Evolutionary conservation across 2,888 invertebrate species (phyloP).

Genomic region (Tortrix viridana): DNA sequence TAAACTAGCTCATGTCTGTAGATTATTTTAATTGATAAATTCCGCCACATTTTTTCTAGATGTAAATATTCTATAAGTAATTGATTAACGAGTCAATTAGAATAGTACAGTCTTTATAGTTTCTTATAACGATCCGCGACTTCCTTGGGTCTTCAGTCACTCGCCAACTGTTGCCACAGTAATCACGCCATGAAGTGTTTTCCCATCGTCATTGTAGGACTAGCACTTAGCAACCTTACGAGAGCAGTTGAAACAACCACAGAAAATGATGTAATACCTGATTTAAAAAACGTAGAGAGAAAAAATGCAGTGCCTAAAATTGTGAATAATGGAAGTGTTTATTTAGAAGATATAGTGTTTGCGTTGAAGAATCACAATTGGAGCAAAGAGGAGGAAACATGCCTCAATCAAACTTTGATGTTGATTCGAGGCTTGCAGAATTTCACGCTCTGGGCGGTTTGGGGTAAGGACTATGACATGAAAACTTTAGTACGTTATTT

Average conservation of each 20-base stretch:
- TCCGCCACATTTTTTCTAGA: no score
- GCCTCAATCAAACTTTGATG: conserved; percentile 63
- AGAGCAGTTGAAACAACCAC: conserved; percentile 39
- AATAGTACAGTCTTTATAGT: neutral
- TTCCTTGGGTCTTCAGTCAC: conserved; percentile 52
- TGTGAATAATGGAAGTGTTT: conserved; percentile 54
- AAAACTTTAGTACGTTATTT: no score
- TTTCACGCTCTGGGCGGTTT: conserved; percentile 83
- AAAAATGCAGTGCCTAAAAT: conserved; percentile 38
- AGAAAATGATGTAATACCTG: neutral
- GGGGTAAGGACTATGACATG: conserved; percentile 67
- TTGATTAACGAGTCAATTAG: no score
- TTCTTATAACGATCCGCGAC: conserved; percentile 55
- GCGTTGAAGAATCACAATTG: conserved; percentile 67
- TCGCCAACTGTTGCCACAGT: conserved; percentile 34
- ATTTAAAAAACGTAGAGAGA: neutral
- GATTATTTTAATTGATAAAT: no score
- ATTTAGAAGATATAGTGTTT: conserved; percentile 72
- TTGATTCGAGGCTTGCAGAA: conserved; percentile 73
- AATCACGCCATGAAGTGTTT: conserved; percentile 54
- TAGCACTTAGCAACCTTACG: conserved; percentile 32
- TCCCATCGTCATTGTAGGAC: conserved; percentile 39
- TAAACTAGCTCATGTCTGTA: no score
- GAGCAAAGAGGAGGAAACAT: conserved; percentile 64
- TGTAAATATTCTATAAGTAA: no score